A percentile compares a stretch with the other conserved stretches of the same genome.
Conservation (phyloP, 2,797 vertebrate species). For the Rhabdomys pumilio region DNA sequence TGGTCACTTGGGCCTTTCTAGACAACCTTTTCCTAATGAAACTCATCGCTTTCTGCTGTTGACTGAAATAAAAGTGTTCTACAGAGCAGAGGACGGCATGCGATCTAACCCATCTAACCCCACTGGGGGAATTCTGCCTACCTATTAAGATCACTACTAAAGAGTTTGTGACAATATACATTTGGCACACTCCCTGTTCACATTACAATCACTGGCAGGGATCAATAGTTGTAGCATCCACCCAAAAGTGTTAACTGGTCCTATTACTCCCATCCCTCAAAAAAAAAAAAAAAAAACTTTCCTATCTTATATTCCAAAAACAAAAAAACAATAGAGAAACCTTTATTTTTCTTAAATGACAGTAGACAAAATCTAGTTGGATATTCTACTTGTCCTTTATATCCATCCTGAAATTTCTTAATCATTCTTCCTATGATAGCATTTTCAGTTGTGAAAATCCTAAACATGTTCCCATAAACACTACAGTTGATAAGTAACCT, state of each 20-base stretch:
- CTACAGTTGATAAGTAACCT: neutral
- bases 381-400: neutral
- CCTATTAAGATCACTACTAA: constrained; percentile 25
- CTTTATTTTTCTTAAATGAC: neutral
- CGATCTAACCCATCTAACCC: neutral
- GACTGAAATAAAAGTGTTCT: constrained; percentile 34
- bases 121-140: neutral
- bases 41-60: neutral
- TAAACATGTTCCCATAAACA: neutral
- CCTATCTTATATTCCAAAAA: neutral
- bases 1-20: neutral
- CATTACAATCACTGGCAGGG: constrained; percentile 9
- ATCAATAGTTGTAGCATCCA: constrained; percentile 22
- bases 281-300: neutral
- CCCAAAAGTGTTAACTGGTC: neutral
- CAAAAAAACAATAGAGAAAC: neutral
- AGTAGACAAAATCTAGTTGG: constrained; percentile 14
- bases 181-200: constrained; percentile 1
- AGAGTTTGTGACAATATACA: neutral
- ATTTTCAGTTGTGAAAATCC: constrained; percentile 49
- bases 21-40: neutral
- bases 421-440: neutral
- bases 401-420: neutral
- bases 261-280: neutral
- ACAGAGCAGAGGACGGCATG: neutral